A percentile compares a stretch with the other conserved stretches of the same genome.
Conservation (phyloP, 2,113 vertebrate species). For the Campylorhamphus procurvoides region DNA sequence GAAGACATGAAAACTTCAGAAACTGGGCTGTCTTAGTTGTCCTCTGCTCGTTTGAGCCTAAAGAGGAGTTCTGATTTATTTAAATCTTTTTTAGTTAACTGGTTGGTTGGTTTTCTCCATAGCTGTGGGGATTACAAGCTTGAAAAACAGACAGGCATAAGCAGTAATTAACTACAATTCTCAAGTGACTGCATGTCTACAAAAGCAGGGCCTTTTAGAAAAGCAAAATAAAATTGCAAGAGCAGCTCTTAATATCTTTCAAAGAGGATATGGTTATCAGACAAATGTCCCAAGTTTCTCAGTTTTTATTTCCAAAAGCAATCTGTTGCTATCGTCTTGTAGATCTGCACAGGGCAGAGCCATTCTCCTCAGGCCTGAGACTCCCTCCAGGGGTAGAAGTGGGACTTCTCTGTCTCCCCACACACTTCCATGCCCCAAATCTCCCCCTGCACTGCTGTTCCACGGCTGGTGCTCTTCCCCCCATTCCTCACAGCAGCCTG, state of each 20-base stretch:
- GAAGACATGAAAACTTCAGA: not conserved
- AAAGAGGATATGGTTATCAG: not conserved
- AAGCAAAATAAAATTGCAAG: not conserved
- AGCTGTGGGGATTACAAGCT: constrained; percentile 10
- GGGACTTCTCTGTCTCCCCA: not conserved
- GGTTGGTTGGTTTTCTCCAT: constrained; percentile 1
- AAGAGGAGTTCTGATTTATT: not conserved
- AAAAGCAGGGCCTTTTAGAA: not conserved
- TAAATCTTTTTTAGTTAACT: not conserved
- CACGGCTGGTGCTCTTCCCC: not conserved
- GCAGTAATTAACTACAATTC: constrained; percentile 42
- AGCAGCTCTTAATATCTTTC: not conserved
- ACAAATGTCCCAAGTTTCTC: not conserved
- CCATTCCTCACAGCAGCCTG: not conserved
- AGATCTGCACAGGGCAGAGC: not conserved
- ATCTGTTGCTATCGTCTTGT: not conserved
- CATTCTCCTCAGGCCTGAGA: not conserved
- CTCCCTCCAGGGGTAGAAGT: not conserved
- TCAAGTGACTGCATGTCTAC: constrained; percentile 19
- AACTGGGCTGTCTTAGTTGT: not conserved
- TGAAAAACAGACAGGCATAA: constrained; percentile 26
- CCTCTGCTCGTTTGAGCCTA: not conserved
- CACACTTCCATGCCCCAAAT: not conserved
- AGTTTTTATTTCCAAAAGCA: not conserved
- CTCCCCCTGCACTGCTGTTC: not conserved